Conservation (phyloP, 2,797 vertebrate genomes). For the Momotus momota region DNA sequence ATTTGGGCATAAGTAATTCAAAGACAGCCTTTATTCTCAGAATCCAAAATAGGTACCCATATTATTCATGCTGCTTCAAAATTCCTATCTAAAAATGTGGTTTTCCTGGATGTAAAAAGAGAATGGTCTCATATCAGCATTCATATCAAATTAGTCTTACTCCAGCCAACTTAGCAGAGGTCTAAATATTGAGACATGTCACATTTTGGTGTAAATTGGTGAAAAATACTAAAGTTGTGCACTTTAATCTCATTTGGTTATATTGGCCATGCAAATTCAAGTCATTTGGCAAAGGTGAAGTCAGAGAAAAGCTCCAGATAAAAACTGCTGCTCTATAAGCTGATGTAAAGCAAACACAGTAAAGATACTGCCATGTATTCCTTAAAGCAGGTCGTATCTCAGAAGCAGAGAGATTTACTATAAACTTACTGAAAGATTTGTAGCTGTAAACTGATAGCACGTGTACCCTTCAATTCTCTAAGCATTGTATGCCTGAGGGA, state of each 20-base stretch:
- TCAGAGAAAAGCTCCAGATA: not conserved
- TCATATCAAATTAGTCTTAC: not conserved
- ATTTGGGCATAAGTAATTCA: not conserved
- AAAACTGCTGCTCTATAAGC: not conserved
- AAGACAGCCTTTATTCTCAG: not conserved
- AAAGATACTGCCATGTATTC: not conserved
- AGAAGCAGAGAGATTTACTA: conserved; percentile 24
- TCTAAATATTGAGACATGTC: not conserved
- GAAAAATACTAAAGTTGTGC: not conserved
- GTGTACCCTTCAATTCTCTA: not conserved
- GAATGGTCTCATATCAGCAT: not conserved
- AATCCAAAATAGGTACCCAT: not conserved
- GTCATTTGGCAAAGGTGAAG: not conserved
- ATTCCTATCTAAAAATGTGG: not conserved
- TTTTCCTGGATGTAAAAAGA: not conserved
- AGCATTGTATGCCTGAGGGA: not conserved
- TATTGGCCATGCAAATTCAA: not conserved
- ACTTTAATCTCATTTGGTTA: not conserved
- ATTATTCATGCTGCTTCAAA: not conserved
- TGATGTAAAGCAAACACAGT: not conserved
- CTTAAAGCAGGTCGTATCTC: conserved; percentile 17
- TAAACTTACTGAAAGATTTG: conserved; percentile 18
- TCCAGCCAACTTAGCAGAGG: not conserved
- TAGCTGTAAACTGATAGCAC: conserved; percentile 13
- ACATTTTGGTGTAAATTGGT: not conserved